Evolutionary conservation across 2,797 vertebrate species (phyloP).

Genomic region (Tolypeutes matacus): DNA sequence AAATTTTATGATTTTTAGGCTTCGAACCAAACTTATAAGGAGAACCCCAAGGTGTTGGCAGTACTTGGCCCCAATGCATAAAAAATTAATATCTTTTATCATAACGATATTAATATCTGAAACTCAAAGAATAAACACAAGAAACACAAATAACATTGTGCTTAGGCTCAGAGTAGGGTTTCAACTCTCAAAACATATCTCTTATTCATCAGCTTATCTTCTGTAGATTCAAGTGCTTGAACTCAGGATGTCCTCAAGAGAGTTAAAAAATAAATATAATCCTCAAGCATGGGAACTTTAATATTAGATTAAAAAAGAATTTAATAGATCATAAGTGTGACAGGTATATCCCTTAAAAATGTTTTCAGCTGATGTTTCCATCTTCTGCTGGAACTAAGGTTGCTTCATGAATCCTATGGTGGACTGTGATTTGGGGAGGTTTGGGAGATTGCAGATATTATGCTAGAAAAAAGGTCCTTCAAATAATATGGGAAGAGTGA

Average conservation of each 20-base stretch:
- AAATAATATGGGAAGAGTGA: background rate
- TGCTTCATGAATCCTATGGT: background rate
- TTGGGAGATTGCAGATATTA: background rate
- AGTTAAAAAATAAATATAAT: background rate
- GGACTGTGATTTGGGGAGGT: accelerated
- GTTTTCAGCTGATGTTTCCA: background rate
- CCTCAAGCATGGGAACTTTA: background rate
- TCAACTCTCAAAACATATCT: background rate
- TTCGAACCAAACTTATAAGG: background rate
- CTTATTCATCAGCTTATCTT: background rate
- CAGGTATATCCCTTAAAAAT: background rate
- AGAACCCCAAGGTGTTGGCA: background rate
- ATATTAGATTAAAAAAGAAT: background rate
- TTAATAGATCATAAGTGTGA: background rate
- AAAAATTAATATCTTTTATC: background rate
- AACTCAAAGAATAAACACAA: background rate
- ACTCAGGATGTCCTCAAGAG: background rate
- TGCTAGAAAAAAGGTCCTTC: background rate
- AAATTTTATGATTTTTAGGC: conserved; percentile 14
- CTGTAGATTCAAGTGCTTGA: background rate
- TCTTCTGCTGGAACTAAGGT: background rate
- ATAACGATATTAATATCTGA: background rate
- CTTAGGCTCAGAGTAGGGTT: background rate
- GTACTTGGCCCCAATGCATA: background rate
- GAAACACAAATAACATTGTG: background rate